Conservation (phyloP, 2,113 vertebrate genomes). For the Recurvirostra avosetta region DNA sequence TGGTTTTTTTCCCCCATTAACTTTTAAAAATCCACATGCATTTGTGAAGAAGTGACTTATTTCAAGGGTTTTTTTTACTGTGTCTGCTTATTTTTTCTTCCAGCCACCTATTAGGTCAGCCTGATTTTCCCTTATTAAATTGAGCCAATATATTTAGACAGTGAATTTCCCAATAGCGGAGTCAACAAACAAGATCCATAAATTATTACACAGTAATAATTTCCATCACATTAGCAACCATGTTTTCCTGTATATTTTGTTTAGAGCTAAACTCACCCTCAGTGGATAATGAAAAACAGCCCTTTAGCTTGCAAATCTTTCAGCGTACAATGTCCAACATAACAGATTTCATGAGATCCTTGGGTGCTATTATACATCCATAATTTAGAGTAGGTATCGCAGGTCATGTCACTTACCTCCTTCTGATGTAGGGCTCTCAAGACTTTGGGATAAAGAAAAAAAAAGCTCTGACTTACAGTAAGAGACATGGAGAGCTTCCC, state of each 20-base stretch:
- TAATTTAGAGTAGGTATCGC: neutral
- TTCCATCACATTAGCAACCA: neutral
- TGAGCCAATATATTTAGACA: neutral
- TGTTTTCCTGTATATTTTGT: constrained; percentile 9
- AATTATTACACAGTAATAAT: constrained; percentile 19
- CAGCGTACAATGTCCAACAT: neutral
- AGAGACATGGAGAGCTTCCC: neutral
- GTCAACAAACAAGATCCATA: constrained; percentile 8
- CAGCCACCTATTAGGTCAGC: neutral
- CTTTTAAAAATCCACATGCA: neutral
- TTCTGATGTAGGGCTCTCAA: neutral
- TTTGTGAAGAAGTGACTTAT: neutral
- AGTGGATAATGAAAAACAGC: neutral
- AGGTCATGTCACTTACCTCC: neutral
- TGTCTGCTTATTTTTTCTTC: neutral
- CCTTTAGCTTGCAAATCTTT: neutral
- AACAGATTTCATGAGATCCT: neutral
- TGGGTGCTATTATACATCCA: neutral
- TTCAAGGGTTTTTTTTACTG: neutral
- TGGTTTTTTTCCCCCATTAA: neutral
- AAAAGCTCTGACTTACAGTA: neutral
- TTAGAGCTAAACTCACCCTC: neutral
- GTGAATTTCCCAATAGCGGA: constrained; percentile 1
- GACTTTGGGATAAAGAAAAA: neutral
- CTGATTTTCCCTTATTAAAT: constrained; percentile 16